Evolutionary conservation across 2,888 invertebrate species (phyloP).

Genomic region (Lycia hirtaria): DNA sequence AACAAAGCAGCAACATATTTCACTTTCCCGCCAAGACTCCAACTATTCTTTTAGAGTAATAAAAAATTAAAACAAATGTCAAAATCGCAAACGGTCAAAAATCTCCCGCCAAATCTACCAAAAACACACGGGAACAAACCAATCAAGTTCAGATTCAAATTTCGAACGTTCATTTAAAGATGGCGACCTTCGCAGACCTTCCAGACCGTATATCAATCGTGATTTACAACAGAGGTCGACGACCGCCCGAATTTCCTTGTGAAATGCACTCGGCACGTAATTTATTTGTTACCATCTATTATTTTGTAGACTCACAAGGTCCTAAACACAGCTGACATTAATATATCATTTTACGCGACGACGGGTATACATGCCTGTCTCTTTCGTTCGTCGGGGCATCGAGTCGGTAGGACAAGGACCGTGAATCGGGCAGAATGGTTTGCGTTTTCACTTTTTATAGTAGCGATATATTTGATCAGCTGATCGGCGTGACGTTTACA

Average conservation of each 20-base stretch:
- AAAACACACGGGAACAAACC: conserved; percentile 54
- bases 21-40: no score
- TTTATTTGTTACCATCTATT: conserved; percentile 86
- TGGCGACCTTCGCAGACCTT: conserved; percentile 77
- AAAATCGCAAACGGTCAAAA: conserved; percentile 37
- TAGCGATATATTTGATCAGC: conserved; percentile 86
- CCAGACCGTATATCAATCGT: conserved; percentile 77
- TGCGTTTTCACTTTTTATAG: conserved; percentile 85
- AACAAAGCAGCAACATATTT: neutral
- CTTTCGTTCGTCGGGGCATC: conserved; percentile 46
- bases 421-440: conserved; percentile 69
- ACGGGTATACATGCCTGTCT: conserved; percentile 60
- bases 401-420: conserved; percentile 58
- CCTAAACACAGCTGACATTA: conserved; percentile 85
- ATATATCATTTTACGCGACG: conserved; percentile 85
- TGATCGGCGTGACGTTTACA: conserved; percentile 84
- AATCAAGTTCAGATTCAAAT: conserved; percentile 79
- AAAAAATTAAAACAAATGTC: conserved; percentile 27
- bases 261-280: conserved; percentile 83
- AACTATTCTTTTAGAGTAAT: no score
- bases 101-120: conserved; percentile 37
- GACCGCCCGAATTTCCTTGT: conserved; percentile 83
- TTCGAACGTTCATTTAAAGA: conserved; percentile 80
- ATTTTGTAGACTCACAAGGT: conserved; percentile 85
- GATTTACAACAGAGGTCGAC: conserved; percentile 82